phyloP scores from a whole-genome alignment of 2,797 vertebrate genomes.

The Paguma larvata region DNA sequence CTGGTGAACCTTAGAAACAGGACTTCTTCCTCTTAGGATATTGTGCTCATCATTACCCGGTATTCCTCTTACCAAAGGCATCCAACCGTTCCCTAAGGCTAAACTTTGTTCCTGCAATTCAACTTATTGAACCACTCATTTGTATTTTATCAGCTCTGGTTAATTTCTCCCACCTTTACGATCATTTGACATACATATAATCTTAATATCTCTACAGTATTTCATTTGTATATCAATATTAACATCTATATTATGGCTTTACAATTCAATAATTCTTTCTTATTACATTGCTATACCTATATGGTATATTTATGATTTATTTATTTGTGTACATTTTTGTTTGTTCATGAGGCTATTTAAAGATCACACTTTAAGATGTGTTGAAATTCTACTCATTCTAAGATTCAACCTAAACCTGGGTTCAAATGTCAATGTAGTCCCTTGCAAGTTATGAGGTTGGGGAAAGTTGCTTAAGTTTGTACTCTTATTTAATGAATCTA shows the following conservation, averaged over 20 bases:
- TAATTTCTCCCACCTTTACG: not conserved
- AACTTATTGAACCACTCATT: not conserved
- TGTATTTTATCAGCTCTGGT: not conserved
- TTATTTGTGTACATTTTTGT: not conserved
- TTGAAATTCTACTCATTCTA: not conserved
- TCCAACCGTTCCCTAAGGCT: not conserved
- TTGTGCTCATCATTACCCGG: not conserved
- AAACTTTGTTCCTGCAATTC: not conserved
- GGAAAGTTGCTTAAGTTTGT: not conserved
- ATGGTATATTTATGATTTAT: not conserved
- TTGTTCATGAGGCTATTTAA: constrained; percentile 26
- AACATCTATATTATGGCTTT: not conserved
- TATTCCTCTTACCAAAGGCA: not conserved
- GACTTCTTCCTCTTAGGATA: not conserved
- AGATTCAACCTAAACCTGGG: not conserved
- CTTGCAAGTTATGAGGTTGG: not conserved
- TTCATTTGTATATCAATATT: not conserved
- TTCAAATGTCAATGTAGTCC: not conserved
- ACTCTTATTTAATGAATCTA: not conserved
- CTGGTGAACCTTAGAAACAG: not conserved
- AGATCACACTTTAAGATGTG: not conserved
- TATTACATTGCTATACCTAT: not conserved
- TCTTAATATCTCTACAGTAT: not conserved
- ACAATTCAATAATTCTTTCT: not conserved
- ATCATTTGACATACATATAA: not conserved